phyloP scores from a whole-genome alignment of 2,797 vertebrate genomes.

The Uromys caudimaculatus region DNA sequence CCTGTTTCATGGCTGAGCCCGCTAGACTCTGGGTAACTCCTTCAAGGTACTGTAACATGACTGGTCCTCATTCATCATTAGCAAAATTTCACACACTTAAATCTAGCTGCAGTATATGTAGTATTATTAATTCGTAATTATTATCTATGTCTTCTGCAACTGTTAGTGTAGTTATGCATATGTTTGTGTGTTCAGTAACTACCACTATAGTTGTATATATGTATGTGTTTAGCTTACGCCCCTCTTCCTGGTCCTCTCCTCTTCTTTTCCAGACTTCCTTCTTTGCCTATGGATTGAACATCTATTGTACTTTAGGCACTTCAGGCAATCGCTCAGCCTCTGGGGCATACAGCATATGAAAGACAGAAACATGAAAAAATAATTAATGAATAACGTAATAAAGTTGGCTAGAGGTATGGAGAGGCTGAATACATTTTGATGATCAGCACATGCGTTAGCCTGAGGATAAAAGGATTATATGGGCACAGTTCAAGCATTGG shows the following conservation, averaged over 20 bases:
- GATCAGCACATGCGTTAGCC: neutral
- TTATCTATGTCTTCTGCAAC: conserved; percentile 15
- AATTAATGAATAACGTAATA: neutral
- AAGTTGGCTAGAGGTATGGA: neutral
- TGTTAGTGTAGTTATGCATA: neutral
- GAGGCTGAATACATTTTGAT: neutral
- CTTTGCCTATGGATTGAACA: neutral
- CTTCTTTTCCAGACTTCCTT: neutral
- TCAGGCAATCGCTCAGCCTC: neutral
- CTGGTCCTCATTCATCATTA: neutral
- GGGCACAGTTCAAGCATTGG: neutral
- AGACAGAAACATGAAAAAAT: neutral
- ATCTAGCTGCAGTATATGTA: neutral
- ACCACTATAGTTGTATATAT: neutral
- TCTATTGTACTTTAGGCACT: conserved; percentile 22
- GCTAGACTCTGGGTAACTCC: neutral
- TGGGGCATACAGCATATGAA: neutral
- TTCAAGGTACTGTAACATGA: neutral
- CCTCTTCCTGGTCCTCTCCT: too few species aligned
- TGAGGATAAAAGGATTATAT: neutral
- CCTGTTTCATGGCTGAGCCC: neutral
- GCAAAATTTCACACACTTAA: neutral
- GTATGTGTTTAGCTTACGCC: neutral
- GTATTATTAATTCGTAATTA: neutral
- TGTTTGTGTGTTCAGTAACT: neutral